phyloP scores from a whole-genome alignment of 2,888 invertebrate genomes.

The Xanthia togata region DNA sequence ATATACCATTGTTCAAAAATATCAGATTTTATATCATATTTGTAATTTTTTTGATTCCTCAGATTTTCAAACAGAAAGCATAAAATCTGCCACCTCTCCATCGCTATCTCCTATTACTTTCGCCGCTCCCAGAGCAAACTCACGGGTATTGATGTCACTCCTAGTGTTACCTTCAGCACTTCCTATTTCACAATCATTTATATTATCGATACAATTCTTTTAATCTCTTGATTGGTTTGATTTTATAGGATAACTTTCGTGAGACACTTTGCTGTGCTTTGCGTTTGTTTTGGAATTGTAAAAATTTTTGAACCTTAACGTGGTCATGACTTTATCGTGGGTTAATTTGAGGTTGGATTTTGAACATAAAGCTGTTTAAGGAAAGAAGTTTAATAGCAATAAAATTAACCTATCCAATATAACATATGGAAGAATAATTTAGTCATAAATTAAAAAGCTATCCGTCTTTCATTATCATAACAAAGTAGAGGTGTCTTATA shows the following conservation, averaged over 20 bases:
- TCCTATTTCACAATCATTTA: conserved; percentile 81
- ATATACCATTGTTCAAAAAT: not conserved
- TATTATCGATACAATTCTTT: conserved; percentile 57
- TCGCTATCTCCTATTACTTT: conserved; percentile 62
- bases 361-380: accelerated
- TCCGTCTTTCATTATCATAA: not conserved
- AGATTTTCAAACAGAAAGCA: not conserved
- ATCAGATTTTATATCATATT: too few relatives aligned
- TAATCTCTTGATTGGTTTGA: conserved; percentile 1
- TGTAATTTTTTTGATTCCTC: not conserved
- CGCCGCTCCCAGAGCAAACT: conserved; percentile 70
- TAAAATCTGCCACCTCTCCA: not conserved
- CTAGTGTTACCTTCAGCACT: conserved; percentile 84
- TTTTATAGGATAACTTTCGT: not conserved
- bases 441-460: not conserved
- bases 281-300: not conserved
- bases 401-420: not conserved
- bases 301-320: not conserved
- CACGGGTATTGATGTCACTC: conserved; percentile 85
- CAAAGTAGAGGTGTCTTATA: conserved; percentile 5
- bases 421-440: not conserved
- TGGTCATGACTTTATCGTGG: not conserved
- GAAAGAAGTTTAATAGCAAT: not conserved
- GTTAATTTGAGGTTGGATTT: not conserved
- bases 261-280: not conserved